Base-by-base conservation (phyloP, 2,888 invertebrate species). In the Caenorhabditis parvicauda region DNA sequence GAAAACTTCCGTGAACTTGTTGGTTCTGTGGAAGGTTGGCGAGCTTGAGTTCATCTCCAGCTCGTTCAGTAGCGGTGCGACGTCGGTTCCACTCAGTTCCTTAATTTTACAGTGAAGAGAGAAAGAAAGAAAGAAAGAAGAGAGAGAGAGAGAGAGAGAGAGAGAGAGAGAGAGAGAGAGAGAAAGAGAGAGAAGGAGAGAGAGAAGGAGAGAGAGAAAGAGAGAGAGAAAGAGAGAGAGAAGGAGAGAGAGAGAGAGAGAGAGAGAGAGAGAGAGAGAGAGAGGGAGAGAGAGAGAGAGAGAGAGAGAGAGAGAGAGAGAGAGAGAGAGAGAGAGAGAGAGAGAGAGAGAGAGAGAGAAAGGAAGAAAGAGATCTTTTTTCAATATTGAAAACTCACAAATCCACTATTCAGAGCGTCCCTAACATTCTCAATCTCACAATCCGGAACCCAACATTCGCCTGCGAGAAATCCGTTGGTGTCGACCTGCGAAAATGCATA, bases 381-480 rank as follows among this genome's bases (percentile, higher is more conserved):
- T 35, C 45, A 47, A 48, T 17, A 35, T 25, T 29, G 12, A 2
- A 5, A 1, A 54, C 87, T 86, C 82, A 92, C 92, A 66, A 93
- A 93, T 80, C 94, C 95, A 51, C 91, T 86, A 58, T 92, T 87
- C 43, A 98, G 84, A 0, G 94, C 92, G 73, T 90, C 84, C 81
- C 93, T 91, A 52, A 96, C 93, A 14, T 90, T 89, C 83, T 93
- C 91, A 82, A 91, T 83, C 78, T 92, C 91, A 49, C 88, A 83
- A 2, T 89, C 88, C 7, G 90, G 94, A 81, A 90, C 91, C 95
- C 91, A 98, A 83, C 95, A 95, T 84, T 98, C 96, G 5, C 95
- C 95, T 79, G 96, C 95, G 76, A 96, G 86, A 84, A 96, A 96
- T 84, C 95, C 94, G 1, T 96, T 98, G 9, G 96, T 96, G 82